Evolutionary conservation across 2,113 vertebrate species (phyloP), one percentile per base, ranked within the genome.

Genomic region (Nothocercus julius): DNA sequence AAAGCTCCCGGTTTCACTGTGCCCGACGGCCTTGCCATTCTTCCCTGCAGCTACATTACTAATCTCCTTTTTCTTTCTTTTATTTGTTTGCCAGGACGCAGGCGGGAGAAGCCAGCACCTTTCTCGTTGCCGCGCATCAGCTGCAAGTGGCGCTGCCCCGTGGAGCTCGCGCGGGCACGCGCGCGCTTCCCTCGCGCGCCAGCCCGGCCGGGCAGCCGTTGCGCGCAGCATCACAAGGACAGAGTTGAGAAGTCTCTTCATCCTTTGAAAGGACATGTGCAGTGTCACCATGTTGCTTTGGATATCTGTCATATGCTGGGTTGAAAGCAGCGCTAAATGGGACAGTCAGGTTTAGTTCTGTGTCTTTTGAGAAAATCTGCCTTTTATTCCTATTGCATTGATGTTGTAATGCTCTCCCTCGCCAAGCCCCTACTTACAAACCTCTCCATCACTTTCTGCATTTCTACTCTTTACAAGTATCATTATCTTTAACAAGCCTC

Each of bases 241-340:
- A 64, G 34, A 42, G 79, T 11, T 91, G 49, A 27, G 16, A 59
- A 40, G 47, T 85, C 95, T 84, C 42, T 85, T 94, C 6, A 4
- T 78, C 47, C 30, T 77, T 72, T 90, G 82, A 94, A 96, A 91
- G 73, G 44, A 56, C 30, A 6, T 16, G 21, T 45, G 92, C 42
- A 58, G 28, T 80, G 70, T 82, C 75, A 38, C 69, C 42, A 86
- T 74, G n/a, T 78, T 53, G 38, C 68, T 88, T 19, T 3, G 4
- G 67, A 73, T 47, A 59, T 70, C 85, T 88, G 75, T 69, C 45
- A 40, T 63, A 72, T 11, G 4, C 4, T 19, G 45, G 45, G 63
- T 64, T 76, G 51, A 90, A 90, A 89, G 78, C 53, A n/a, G 66
- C 19, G 16, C 30, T 47, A 79, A 90, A 54, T 11, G 62, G 32